phyloP scores from a whole-genome alignment of 1,140 invertebrate species.

The Neodiprion fabricii region DNA sequence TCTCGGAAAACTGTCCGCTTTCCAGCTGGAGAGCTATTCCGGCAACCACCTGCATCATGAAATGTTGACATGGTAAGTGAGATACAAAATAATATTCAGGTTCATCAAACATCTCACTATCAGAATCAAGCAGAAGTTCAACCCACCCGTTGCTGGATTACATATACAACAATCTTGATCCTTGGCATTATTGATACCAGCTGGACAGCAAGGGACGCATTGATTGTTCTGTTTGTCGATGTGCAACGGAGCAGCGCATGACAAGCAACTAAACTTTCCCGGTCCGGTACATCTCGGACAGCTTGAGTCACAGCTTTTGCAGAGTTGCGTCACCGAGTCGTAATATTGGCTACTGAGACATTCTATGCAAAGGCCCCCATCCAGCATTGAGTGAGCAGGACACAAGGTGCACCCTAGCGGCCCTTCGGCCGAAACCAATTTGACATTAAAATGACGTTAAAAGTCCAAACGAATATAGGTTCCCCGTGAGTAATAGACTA shows the following conservation, averaged over 20 bases:
- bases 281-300: conserved; percentile 75
- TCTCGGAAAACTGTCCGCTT: conserved; percentile 70
- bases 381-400: conserved; percentile 73
- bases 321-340: conserved; percentile 72
- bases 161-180: conserved; percentile 70
- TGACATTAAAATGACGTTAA: conserved; percentile 34
- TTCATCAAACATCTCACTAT: conserved; percentile 20
- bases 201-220: conserved; percentile 73
- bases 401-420: conserved; percentile 77
- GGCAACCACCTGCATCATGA: conserved; percentile 65
- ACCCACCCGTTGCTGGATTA: conserved; percentile 71
- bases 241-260: conserved; percentile 69
- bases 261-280: conserved; percentile 72
- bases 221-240: conserved; percentile 75
- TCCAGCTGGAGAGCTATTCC: conserved; percentile 75
- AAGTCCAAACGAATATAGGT: conserved; percentile 10
- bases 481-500: not conserved
- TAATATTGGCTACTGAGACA: conserved; percentile 77
- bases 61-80: not conserved
- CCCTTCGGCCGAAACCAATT: conserved; percentile 65
- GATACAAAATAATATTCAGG: conserved; percentile 12
- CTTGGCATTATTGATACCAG: conserved; percentile 55
- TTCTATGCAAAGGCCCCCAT: conserved; percentile 76
- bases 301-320: conserved; percentile 71
- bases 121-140: conserved; percentile 23